phyloP scores from a whole-genome alignment of 2,888 invertebrate species.

The Xanthia icteritia region DNA sequence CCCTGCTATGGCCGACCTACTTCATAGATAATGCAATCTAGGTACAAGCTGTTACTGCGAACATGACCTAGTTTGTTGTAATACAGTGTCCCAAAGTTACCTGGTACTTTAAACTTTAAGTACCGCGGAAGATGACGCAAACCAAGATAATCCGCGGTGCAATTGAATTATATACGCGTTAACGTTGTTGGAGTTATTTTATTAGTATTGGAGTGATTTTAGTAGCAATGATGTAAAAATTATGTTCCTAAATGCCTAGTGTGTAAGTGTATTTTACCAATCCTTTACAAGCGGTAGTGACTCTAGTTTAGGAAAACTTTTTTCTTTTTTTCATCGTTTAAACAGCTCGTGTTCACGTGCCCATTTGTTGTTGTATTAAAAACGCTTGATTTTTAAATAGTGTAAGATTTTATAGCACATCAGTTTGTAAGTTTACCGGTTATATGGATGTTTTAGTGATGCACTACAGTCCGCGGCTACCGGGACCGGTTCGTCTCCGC shows the following conservation, averaged over 20 bases:
- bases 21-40: slow-evolving; percentile 54
- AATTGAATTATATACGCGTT: neutral
- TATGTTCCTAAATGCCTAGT: neutral
- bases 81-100: slow-evolving; percentile 25
- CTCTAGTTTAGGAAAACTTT: neutral
- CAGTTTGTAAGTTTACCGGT: slow-evolving; percentile 76
- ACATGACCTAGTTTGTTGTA: slow-evolving; percentile 33
- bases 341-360: neutral
- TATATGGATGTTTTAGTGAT: slow-evolving; percentile 78
- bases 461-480: slow-evolving; percentile 63
- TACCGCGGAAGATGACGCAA: slow-evolving; percentile 6
- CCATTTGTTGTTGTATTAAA: slow-evolving; percentile 13
- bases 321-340: neutral
- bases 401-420: slow-evolving; percentile 40
- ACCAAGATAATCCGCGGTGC: neutral
- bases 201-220: too few species aligned
- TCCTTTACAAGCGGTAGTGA: neutral
- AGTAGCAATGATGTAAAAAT: too few species aligned
- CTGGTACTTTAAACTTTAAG: slow-evolving; percentile 25
- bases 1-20: slow-evolving; percentile 53
- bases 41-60: slow-evolving; percentile 23
- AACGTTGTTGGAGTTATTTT: neutral
- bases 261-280: neutral
- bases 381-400: slow-evolving; percentile 22
- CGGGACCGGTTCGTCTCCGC: slow-evolving; percentile 81